Evolutionary conservation across 2,888 invertebrate species (phyloP), one percentile per base, ranked within the genome.

Genomic region (Phrixothrix hirtus): DNA sequence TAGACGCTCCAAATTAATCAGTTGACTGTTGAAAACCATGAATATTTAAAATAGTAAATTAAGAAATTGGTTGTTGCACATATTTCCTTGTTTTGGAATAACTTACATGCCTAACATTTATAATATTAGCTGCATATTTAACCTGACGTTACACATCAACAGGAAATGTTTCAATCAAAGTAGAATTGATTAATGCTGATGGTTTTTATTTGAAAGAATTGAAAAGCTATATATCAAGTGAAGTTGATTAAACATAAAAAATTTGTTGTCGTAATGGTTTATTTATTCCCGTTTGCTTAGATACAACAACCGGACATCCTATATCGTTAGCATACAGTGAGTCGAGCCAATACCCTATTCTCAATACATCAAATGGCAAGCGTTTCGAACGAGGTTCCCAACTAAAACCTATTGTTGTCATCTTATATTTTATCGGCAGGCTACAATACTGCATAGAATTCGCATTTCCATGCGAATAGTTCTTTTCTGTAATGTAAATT

Each of bases 361-460:
- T 64, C 66, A 56, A 70, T 70, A 68, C 66, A 70, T 66, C 70
- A 70, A 71, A 66, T 63, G 64, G 45, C 68, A 65, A 67, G 46
- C 61, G 47, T 58, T 68, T 64, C 65, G 63, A 65, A 64, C 64
- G 66, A 69, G 69, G 65, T 71, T 67, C 71, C 69, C 67, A 70
- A 68, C 71, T 70, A 70, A 69, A 68, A 65, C 71, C 70, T 64
- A 72, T 75, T 75, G 74, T 75, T 72, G 75, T 69, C 72, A 72
- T 75, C 75, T 76, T 76, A 76, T 76, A 76, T 76, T 76, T 76
- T 76, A 76, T 75, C 74, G 74, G 65, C 71, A 63, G 65, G 61
- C 71, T 66, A 75, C 75, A 74, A 75, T 73, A 67, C 68, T 48
- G 60, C 62, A 64, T 68, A 70, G 69, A 69, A 69, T 66, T 68